Base-by-base conservation (phyloP, 2,113 vertebrate species). In the Otolemur garnettii region DNA sequence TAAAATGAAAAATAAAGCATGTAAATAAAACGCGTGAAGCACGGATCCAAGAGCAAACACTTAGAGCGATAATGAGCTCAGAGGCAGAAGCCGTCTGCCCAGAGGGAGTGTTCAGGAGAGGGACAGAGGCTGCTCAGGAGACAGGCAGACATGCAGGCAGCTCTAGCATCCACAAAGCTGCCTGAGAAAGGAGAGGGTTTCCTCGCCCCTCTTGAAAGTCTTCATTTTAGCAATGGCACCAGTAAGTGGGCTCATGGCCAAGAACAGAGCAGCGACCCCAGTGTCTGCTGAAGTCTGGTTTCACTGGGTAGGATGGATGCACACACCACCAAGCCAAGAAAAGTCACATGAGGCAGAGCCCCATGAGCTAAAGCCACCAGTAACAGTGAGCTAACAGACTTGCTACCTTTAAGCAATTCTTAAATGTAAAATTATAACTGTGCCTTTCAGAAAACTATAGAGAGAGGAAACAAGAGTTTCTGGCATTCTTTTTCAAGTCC, bases 1-100 rank as follows among this genome's bases (percentile, higher is more conserved):
- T 97, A 98, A 99, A 98, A 98, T 97, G 95, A 98, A 98, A 98
- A 98, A 98, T 98, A 98, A 98, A 97, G 96, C 98, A 98, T 98
- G 97, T 98, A 98, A 98, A 98, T 98, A 98, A 98, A 98, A 98
- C 66, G 74, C 79, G 57, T 96, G 94, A 98, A 98, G 97, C 97
- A 95, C 28, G 77, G 95, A 98, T 98, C 97, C 96, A 96, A 97
- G 96, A 98, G 96, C 96, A 98, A 98, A 98, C 97, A 98, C 97
- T 97, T 95, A 95, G 95, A 97, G 96, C 94, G 97, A 95, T 97
- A 97, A 98, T 97, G 95, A 97, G 94, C 91, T 95, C 88, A 87
- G 79, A 96, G 97, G 96, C 97, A 82, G 4, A 96, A 93, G 97
- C 98, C 98, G 95, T 97, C 95, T 97, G 94, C 72, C 64, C 92